A percentile compares a stretch with the other conserved stretches of the same genome.
phyloP scores from a whole-genome alignment of 2,797 vertebrate species.

The Peromyscus eremicus region DNA sequence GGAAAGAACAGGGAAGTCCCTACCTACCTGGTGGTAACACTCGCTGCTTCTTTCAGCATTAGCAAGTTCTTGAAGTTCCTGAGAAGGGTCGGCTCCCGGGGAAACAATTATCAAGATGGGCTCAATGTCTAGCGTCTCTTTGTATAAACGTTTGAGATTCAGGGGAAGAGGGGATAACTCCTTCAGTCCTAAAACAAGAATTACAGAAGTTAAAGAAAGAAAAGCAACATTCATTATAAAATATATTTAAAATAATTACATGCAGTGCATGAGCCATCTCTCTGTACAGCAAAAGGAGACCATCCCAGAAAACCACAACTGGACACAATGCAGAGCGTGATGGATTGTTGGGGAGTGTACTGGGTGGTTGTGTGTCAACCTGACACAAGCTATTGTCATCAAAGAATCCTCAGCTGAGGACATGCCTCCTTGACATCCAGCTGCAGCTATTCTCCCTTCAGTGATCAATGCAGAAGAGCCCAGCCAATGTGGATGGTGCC shows the following conservation, averaged over 20 bases:
- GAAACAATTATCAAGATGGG: slow-evolving; percentile 98
- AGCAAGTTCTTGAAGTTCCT: slow-evolving; percentile 97
- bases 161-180: slow-evolving; percentile 95
- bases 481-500: background rate
- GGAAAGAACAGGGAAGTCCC: background rate
- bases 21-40: slow-evolving; percentile 94
- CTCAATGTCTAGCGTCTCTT: slow-evolving; percentile 95
- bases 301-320: background rate
- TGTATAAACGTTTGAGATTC: slow-evolving; percentile 94
- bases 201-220: slow-evolving; percentile 65
- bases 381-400: background rate
- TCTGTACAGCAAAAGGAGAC: background rate
- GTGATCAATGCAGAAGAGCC: background rate
- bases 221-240: slow-evolving; percentile 15
- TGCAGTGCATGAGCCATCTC: background rate
- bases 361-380: background rate
- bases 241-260: background rate
- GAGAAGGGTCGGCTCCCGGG: slow-evolving; percentile 97
- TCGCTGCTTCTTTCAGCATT: slow-evolving; percentile 91
- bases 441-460: background rate
- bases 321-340: background rate
- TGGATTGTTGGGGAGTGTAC: background rate
- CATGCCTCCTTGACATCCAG: background rate
- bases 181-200: slow-evolving; percentile 91
- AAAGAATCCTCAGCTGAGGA: background rate